Percentiles rank a stretch among this genome's conserved stretches.
These are phyloP conservation scores for Oreochromis grahami DNA, from an alignment of 2,797 vertebrate species.

Conservation along the genomic window DNA sequence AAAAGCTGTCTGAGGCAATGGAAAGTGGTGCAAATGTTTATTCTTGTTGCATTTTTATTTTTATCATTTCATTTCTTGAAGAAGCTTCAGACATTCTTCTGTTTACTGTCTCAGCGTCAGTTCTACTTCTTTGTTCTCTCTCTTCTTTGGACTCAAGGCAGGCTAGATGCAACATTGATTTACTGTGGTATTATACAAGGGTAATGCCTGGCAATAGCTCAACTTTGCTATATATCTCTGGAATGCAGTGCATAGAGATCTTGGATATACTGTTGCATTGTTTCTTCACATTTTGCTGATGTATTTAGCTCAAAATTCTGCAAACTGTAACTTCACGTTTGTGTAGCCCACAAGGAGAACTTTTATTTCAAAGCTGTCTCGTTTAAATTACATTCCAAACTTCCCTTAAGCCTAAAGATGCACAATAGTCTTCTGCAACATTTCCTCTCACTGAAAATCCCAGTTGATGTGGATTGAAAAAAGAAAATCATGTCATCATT, in stretches of 20 bases:
- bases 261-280: neutral
- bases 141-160: neutral
- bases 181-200: neutral
- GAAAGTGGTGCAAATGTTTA: neutral
- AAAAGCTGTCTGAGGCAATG: neutral
- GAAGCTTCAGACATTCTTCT: neutral
- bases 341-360: neutral
- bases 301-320: neutral
- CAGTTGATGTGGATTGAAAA: slow-evolving; percentile 6
- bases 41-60: neutral
- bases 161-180: neutral
- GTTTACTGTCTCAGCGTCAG: neutral
- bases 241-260: neutral
- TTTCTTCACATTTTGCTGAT: neutral
- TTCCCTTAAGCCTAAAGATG: neutral
- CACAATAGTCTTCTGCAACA: neutral
- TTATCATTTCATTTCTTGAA: neutral
- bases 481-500: neutral
- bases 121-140: neutral
- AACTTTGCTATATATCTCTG: neutral
- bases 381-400: neutral
- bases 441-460: neutral
- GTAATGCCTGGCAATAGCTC: neutral
- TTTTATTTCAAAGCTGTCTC: neutral
- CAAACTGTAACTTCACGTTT: neutral